These are phyloP conservation scores for Phyllostomus discolor DNA, from an alignment of 2,113 vertebrate species.

Conservation along the genomic window DNA sequence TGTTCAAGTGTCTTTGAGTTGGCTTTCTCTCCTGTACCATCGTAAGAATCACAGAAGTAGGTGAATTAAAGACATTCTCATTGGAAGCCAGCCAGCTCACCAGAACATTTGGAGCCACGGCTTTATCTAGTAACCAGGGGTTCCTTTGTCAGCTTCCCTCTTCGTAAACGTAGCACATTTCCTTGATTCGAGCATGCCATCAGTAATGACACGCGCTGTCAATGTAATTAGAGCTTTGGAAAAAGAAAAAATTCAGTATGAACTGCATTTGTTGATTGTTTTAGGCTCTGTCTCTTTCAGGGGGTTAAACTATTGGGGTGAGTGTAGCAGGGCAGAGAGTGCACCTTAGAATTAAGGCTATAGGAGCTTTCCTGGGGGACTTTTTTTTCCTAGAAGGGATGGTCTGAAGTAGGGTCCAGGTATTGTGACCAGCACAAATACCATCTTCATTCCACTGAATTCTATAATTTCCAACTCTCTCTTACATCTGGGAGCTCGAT, in stretches of 20 bases:
- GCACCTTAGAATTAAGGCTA: background rate
- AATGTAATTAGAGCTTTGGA: conserved; percentile 38
- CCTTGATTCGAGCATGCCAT: conserved; percentile 38
- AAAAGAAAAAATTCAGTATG: background rate
- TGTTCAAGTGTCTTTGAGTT: background rate
- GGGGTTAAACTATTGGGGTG: background rate
- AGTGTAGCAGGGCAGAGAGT: background rate
- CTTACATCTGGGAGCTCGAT: background rate
- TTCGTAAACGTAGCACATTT: conserved; percentile 22
- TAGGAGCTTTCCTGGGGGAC: background rate
- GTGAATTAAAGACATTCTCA: background rate
- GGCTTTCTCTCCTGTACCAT: background rate
- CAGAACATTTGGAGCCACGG: background rate
- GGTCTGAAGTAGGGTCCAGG: background rate
- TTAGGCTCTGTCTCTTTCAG: background rate
- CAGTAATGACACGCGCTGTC: conserved; percentile 7
- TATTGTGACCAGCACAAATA: background rate
- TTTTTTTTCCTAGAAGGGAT: background rate
- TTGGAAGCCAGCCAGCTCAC: conserved; percentile 19
- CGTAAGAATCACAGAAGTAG: background rate
- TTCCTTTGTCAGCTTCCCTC: conserved; percentile 6
- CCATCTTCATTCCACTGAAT: background rate
- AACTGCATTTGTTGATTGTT: background rate
- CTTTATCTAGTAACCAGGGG: conserved; percentile 45
- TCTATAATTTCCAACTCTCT: background rate